phyloP scores from a whole-genome alignment of 1,140 invertebrate genomes.

The Pseudomyrmex cubaensis region DNA sequence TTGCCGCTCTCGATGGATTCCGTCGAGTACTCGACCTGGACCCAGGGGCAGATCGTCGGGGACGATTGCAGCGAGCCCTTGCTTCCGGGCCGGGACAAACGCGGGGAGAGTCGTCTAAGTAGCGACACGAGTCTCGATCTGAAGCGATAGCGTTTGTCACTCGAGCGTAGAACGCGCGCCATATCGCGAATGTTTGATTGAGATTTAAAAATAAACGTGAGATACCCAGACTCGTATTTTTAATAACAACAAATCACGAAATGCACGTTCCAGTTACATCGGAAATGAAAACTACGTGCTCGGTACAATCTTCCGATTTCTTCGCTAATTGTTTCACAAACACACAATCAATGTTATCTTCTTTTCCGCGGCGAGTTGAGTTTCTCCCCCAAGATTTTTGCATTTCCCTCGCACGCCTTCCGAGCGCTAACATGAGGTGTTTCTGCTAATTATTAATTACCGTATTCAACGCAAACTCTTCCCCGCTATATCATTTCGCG shows the following conservation, averaged over 20 bases:
- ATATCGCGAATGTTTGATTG: too few species aligned
- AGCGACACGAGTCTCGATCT: slow-evolving; percentile 83
- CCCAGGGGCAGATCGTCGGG: slow-evolving; percentile 79
- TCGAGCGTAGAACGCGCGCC: background rate
- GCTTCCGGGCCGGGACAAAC: slow-evolving; percentile 78
- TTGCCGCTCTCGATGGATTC: slow-evolving; percentile 72
- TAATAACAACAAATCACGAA: background rate
- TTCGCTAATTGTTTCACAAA: slow-evolving; percentile 19
- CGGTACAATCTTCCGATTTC: background rate
- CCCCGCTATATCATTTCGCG: background rate
- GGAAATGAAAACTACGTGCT: background rate
- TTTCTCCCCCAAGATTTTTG: slow-evolving; percentile 19
- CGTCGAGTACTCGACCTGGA: slow-evolving; percentile 79
- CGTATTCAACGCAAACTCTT: slow-evolving; percentile 19
- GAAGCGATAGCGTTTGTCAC: slow-evolving; percentile 18
- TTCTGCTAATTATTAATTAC: slow-evolving; percentile 31
- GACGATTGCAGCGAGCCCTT: slow-evolving; percentile 76
- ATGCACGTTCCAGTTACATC: background rate
- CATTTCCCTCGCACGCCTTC: slow-evolving; percentile 7
- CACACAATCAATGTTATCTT: slow-evolving; percentile 8
- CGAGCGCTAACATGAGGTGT: background rate
- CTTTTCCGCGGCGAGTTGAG: slow-evolving; percentile 2
- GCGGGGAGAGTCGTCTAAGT: slow-evolving; percentile 80
- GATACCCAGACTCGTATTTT: too few species aligned
- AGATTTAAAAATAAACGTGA: too few species aligned